Conservation (phyloP, 2,113 vertebrate species). For the Ageneiosus marmoratus region DNA sequence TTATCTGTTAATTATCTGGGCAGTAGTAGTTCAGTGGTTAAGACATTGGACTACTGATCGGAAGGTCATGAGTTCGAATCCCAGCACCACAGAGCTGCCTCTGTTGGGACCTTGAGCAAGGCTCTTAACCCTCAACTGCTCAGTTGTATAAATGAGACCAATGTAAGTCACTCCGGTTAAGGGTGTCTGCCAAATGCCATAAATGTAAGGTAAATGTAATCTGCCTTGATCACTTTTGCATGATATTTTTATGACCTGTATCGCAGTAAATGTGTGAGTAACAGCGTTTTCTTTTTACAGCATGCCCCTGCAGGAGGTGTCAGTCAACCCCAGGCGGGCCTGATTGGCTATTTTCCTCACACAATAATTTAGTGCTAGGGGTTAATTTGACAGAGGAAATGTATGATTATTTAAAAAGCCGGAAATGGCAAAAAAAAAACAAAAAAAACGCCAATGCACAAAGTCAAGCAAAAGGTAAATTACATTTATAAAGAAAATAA, state of each 20-base stretch:
- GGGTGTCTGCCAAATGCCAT: too few relatives aligned
- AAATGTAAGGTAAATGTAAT: too few relatives aligned
- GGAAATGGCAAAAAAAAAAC: conserved; percentile 14
- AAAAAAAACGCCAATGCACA: conserved; percentile 7
- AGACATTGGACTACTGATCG: too few relatives aligned
- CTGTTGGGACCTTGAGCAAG: too few relatives aligned
- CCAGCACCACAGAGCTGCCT: too few relatives aligned
- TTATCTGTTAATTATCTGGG: not conserved
- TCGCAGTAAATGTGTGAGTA: not conserved
- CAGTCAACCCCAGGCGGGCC: not conserved
- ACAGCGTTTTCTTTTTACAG: not conserved
- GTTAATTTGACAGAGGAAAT: conserved; percentile 8
- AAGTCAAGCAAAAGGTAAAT: conserved; percentile 26
- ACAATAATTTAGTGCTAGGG: conserved; percentile 17
- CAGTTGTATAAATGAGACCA: too few relatives aligned
- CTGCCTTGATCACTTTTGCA: not conserved
- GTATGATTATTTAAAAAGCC: conserved; percentile 19
- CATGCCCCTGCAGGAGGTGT: not conserved
- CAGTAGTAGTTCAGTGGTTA: too few relatives aligned
- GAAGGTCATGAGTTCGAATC: too few relatives aligned
- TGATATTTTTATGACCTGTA: not conserved
- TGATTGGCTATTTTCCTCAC: conserved; percentile 34
- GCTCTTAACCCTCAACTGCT: too few relatives aligned
- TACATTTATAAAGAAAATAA: conserved; percentile 2
- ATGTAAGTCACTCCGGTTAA: too few relatives aligned